Conservation (phyloP, 2,113 vertebrate species). For the Poecile atricapillus region DNA sequence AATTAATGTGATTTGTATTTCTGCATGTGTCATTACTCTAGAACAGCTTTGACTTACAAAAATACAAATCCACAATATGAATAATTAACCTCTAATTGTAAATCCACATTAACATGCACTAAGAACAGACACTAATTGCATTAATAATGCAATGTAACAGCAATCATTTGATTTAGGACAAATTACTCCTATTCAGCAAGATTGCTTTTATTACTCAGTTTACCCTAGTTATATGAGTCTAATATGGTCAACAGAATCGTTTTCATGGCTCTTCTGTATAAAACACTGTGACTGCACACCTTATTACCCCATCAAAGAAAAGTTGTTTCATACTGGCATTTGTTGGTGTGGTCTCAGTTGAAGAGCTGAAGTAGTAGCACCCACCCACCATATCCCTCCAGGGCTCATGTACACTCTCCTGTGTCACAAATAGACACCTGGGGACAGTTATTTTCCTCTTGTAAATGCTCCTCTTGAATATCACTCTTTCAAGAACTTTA, state of each 20-base stretch:
- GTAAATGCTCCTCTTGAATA: not conserved
- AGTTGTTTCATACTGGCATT: not conserved
- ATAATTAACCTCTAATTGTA: slow-evolving; percentile 5
- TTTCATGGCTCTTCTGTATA: not conserved
- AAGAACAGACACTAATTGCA: not conserved
- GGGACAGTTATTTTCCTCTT: not conserved
- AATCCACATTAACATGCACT: not conserved
- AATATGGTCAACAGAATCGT: not conserved
- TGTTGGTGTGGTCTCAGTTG: not conserved
- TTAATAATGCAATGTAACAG: slow-evolving; percentile 9
- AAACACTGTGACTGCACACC: not conserved
- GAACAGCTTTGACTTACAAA: not conserved
- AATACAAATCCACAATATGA: not conserved
- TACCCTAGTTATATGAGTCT: not conserved
- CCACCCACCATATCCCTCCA: not conserved
- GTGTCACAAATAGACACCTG: not conserved
- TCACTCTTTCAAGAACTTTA: not conserved
- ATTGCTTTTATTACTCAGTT: not conserved
- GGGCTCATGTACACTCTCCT: not conserved
- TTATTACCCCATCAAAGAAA: not conserved
- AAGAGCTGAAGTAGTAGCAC: not conserved
- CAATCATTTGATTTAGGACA: not conserved
- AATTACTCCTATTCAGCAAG: not conserved
- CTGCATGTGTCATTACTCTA: not conserved
- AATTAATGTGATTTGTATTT: slow-evolving; percentile 1